phyloP scores from a whole-genome alignment of 30 jellyfish, hydroid and myxozoan genomes.

The Pelagia noctiluca region DNA sequence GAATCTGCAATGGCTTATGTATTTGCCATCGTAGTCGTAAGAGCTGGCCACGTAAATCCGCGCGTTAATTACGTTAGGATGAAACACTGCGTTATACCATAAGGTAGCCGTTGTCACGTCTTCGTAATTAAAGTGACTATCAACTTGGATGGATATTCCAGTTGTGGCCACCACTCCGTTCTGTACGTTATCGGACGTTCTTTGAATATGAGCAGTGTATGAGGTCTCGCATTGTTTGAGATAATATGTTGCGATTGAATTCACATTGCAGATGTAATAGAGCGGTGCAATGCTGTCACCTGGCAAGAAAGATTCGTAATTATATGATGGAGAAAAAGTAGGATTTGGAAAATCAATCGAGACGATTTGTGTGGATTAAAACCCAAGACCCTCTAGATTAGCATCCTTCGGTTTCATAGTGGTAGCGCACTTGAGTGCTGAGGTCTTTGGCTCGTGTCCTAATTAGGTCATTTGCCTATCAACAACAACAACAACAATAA shows the following conservation, averaged over 20 bases:
- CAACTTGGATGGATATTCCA: constrained; percentile 19
- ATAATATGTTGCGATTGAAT: background rate
- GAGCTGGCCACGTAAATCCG: constrained; percentile 41
- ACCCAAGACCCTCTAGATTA: too few relatives aligned
- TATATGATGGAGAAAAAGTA: background rate
- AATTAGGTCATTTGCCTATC: too few relatives aligned
- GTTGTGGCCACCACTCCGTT: constrained; percentile 36
- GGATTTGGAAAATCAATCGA: too few relatives aligned
- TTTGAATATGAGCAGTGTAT: background rate
- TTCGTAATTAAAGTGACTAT: constrained; percentile 34
- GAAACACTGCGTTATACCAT: constrained; percentile 11
- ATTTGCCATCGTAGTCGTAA: constrained; percentile 17
- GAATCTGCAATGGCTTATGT: constrained; percentile 9
- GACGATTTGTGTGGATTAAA: too few relatives aligned
- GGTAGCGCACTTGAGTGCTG: too few relatives aligned
- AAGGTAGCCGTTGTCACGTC: constrained; percentile 27
- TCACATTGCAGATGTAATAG: constrained; percentile 3
- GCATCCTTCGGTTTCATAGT: too few relatives aligned
- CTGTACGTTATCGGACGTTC: constrained; percentile 21
- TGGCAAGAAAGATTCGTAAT: background rate
- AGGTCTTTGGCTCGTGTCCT: too few relatives aligned
- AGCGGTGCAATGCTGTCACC: constrained; percentile 38
- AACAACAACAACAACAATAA: too few relatives aligned
- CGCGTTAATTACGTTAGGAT: constrained; percentile 13
- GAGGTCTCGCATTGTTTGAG: constrained; percentile 1